Conservation (phyloP, 1,140 invertebrate genomes). For the Procambarus virginalis region DNA sequence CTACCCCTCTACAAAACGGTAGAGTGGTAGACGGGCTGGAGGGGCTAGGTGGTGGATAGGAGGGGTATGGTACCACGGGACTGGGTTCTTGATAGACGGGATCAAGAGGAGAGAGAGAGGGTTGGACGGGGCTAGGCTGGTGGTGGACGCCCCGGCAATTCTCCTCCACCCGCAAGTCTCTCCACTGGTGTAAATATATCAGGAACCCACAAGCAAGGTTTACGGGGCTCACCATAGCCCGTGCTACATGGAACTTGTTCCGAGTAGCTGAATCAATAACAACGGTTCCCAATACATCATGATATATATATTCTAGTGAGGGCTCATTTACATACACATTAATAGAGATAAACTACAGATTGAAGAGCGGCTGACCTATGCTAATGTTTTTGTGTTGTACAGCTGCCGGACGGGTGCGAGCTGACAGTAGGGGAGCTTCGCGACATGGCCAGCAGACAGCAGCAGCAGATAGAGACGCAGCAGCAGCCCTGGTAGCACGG, state of each 20-base stretch:
- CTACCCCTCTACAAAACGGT: too few species aligned
- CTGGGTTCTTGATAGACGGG: background rate
- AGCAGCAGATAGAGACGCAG: slow-evolving; percentile 95
- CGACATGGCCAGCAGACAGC: slow-evolving; percentile 94
- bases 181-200: too few species aligned
- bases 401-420: slow-evolving; percentile 85
- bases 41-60: too few species aligned
- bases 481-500: slow-evolving; percentile 90
- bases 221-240: too few species aligned
- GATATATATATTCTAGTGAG: background rate
- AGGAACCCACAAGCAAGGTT: too few species aligned
- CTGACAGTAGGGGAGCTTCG: slow-evolving; percentile 91
- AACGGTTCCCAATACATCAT: too few species aligned
- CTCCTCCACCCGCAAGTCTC: too few species aligned
- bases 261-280: too few species aligned
- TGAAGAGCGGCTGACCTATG: too few species aligned
- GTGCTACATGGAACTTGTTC: too few species aligned
- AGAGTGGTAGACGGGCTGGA: background rate
- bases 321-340: too few species aligned
- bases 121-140: background rate
- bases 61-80: background rate
- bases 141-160: background rate
- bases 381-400: slow-evolving; percentile 64
- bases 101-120: background rate
- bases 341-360: background rate